A percentile compares a stretch with the other conserved stretches of the same genome.
Evolutionary conservation across 2,113 vertebrate species (phyloP).

Genomic region (Bucco capensis): DNA sequence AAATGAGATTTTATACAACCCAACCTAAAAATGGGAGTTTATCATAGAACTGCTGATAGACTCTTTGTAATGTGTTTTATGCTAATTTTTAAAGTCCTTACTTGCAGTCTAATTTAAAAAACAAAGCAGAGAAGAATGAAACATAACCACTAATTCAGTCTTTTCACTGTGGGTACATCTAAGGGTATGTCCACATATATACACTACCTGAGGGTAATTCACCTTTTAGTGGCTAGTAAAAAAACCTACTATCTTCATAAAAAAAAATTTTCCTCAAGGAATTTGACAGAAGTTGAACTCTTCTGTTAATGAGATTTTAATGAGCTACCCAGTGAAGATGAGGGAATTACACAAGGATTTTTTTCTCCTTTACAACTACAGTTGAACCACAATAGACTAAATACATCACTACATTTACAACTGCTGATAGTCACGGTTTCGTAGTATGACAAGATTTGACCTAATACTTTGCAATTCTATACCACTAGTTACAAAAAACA

Average conservation of each 20-base stretch:
- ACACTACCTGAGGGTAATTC: constrained; percentile 21
- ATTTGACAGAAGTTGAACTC: constrained; percentile 52
- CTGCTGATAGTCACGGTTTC: not conserved
- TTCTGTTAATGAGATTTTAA: constrained; percentile 72
- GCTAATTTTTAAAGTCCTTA: not conserved
- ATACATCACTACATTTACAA: not conserved
- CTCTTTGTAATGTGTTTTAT: not conserved
- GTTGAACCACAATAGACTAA: not conserved
- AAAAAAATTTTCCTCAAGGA: constrained; percentile 60
- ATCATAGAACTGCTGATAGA: not conserved
- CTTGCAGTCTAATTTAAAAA: not conserved
- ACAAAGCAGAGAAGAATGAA: constrained; percentile 18
- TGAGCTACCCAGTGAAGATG: constrained; percentile 44
- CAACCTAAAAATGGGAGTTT: constrained; percentile 24
- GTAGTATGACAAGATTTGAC: not conserved
- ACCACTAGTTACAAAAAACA: constrained; percentile 21
- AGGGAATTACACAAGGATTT: not conserved
- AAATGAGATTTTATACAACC: constrained; percentile 56
- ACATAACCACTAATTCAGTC: not conserved
- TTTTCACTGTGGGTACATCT: not conserved
- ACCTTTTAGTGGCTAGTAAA: constrained; percentile 46
- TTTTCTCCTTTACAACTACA: not conserved
- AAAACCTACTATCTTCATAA: constrained; percentile 37
- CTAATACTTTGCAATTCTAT: constrained; percentile 24
- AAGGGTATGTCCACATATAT: not conserved